Evolutionary conservation across 2,888 invertebrate genomes (phyloP), one percentile per base, ranked within the genome.

Genomic region (Mythimna ferrago): DNA sequence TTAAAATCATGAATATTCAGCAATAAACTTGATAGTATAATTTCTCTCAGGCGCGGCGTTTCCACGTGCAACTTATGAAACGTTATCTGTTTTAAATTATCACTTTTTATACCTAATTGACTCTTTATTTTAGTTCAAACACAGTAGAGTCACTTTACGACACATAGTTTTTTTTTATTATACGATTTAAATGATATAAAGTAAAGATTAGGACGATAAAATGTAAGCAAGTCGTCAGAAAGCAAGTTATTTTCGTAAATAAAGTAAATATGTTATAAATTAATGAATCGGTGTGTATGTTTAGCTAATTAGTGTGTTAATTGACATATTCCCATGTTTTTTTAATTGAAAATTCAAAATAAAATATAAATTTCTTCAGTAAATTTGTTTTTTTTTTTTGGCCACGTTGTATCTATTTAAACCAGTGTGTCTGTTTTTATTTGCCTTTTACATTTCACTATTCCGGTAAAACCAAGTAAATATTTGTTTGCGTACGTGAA

Each of bases 1-100:
- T 65, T 51, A 10, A 32, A 70, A 53, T 67, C 76, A 82, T 87
- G 81, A 86, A 88, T 87, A 87, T 87, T 87, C 77, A 82, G 61
- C 19, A 54, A 62, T 63, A 63, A 69, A 63, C 67, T 68, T 66
- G 83, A 81, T 63, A 68, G 67, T 14, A 71, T 83, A 80, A 83
- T 80, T 80, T 82, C 61, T 66, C 65, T 53, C 41, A 38, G 21
- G 10, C 41, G 67, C 70, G 64, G 54, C 68, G 58, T 65, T 73
- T 76, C 68, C 80, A 83, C 73, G 68, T 70, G 76, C 56, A 76
- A 76, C 78, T 73, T 71, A 71, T 79, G 53, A 68, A 76, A 71
- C 70, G 38, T 79, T 87, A 87, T 83, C 81, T 78, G 44, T 56
- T n/a, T n/a, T 61, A 80, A 82, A 86, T 80, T 83, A 88, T 76